phyloP scores from a whole-genome alignment of 2,888 invertebrate species.

The Aphodius granarius region DNA sequence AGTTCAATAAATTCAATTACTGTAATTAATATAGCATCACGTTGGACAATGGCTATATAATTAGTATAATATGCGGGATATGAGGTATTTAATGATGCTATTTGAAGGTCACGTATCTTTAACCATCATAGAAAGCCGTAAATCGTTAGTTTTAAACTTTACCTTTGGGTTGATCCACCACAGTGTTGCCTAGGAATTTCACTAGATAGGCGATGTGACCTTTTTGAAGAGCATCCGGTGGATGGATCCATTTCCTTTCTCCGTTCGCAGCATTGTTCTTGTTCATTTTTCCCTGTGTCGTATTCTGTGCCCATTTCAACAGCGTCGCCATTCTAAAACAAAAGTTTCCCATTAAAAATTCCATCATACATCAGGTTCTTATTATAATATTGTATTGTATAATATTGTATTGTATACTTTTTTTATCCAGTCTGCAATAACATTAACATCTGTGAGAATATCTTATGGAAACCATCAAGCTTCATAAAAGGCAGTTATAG shows the following conservation, averaged over 20 bases:
- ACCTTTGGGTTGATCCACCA: constrained; percentile 93
- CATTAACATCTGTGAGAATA: no score
- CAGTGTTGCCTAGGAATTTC: constrained; percentile 95
- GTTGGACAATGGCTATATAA: not conserved
- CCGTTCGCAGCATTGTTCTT: constrained; percentile 47
- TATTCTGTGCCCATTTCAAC: constrained; percentile 55
- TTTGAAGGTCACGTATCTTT: not conserved
- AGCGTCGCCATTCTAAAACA: constrained; percentile 53
- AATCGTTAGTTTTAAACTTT: constrained; percentile 15
- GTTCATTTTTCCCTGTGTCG: constrained; percentile 51
- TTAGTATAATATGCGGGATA: not conserved
- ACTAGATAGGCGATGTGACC: constrained; percentile 97
- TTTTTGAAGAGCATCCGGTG: constrained; percentile 88
- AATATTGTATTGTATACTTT: no score
- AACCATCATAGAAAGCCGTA: not conserved
- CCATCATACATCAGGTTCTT: no score
- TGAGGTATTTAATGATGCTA: not conserved
- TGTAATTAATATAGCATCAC: not conserved
- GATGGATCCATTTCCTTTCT: constrained; percentile 84
- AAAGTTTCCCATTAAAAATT: no score
- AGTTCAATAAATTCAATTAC: not conserved
- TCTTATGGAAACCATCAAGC: no score
- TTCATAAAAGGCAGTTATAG: no score
- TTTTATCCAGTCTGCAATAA: no score
- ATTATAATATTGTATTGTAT: no score